Evolutionary conservation across 1,140 invertebrate genomes (phyloP).

Genomic region (Cherax destructor): DNA sequence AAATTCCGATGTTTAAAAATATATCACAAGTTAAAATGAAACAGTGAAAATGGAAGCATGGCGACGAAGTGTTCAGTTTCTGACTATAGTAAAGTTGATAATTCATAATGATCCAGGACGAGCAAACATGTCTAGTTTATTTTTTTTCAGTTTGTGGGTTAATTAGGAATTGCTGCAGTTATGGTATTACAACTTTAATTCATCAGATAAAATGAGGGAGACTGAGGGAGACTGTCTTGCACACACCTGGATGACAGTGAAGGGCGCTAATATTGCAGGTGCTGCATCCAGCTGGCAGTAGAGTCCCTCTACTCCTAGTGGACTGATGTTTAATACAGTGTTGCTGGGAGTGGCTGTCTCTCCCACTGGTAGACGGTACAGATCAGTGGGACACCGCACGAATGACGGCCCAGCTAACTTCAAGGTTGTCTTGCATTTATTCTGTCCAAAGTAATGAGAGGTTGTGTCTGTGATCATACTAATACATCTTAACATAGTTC

Average conservation of each 20-base stretch:
- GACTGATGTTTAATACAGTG: neutral
- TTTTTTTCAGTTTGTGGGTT: neutral
- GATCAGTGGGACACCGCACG: slow-evolving; percentile 1
- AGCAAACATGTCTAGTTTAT: no score
- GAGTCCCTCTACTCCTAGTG: neutral
- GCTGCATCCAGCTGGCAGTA: slow-evolving; percentile 11
- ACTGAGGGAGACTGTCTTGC: no score
- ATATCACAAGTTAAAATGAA: neutral
- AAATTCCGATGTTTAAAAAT: neutral
- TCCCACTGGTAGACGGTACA: slow-evolving; percentile 37
- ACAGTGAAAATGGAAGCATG: neutral
- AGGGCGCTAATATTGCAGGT: neutral
- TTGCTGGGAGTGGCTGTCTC: neutral
- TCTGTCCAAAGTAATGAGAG: neutral
- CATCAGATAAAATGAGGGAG: no score
- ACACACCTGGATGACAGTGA: neutral
- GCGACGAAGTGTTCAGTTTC: neutral
- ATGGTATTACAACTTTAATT: neutral
- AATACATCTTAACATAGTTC: no score
- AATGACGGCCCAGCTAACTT: slow-evolving; percentile 4
- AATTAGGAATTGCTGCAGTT: neutral
- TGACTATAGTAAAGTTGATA: neutral
- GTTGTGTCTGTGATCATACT: no score
- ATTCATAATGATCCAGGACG: no score
- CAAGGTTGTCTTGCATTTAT: slow-evolving; percentile 28